Base-by-base conservation (phyloP, 2,797 vertebrate genomes). In the Morus bassanus region DNA sequence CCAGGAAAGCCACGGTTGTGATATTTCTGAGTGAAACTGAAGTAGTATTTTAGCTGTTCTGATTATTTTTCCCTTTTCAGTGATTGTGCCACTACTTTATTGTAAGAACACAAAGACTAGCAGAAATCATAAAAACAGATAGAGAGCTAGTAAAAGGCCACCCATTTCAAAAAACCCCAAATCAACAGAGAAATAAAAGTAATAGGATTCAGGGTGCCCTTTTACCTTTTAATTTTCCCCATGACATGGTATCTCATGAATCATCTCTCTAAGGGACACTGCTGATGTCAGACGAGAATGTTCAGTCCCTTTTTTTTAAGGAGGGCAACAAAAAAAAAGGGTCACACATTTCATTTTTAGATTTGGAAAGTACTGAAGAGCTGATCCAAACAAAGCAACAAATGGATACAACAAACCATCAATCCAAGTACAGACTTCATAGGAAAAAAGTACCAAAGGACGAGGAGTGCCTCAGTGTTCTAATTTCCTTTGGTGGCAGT, bases 181-280 rank as follows among this genome's bases (percentile, higher is more conserved):
- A 88, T 72, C n/a, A 79, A 63, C 24, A 72, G n/a, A 85, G 45
- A 88, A 91, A 92, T 80, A 59, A 78, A 96, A 84, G n/a, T 50
- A 92, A 57, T 54, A 48, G 54, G n/a, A 80, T 91, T 89, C 45
- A 57, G 28, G 7, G 11, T 68, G 18, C 5, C 19, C 50, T 69
- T 91, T 93, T 68, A 63, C 30, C 68, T 51, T 95, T 89, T 74
- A 74, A 74, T 93, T 92, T 91, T 86, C 31, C 50, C 61, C 18
- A 19, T 68, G 33, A 83, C 46, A 74, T 2, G 2, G 4, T 68
- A 61, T 53, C 15, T 84, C 51, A 75, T 76, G 85, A 89, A 65
- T 92, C 59, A 68, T 75, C 23, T 91, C 60, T 89, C 11, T 75
- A 65, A 83, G 35, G 30, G 48, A 77, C 54, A 73, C 18, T 51